Evolutionary conservation across 2,888 invertebrate genomes (phyloP).

Genomic region (Phaonia tiefii): DNA sequence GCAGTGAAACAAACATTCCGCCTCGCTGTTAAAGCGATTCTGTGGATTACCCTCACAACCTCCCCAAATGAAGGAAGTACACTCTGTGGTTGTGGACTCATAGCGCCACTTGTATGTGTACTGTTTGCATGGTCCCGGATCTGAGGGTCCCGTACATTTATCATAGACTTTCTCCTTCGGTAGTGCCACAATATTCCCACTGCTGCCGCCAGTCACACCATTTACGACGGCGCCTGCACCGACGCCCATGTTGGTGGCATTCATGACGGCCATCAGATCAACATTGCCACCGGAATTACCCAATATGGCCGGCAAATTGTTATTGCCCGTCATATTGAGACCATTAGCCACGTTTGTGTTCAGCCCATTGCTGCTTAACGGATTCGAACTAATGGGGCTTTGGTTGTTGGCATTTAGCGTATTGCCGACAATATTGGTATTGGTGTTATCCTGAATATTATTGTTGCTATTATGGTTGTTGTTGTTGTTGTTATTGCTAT

Average conservation of each 20-base stretch:
- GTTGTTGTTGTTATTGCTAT: slow-evolving; percentile 44
- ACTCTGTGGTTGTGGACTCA: slow-evolving; percentile 83
- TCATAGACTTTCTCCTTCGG: slow-evolving; percentile 79
- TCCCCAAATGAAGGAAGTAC: slow-evolving; percentile 85
- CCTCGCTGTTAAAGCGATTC: slow-evolving; percentile 86
- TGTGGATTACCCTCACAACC: slow-evolving; percentile 86
- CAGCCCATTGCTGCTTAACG: slow-evolving; percentile 35
- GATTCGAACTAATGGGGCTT: slow-evolving; percentile 40
- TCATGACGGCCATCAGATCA: slow-evolving; percentile 52
- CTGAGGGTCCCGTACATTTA: slow-evolving; percentile 80
- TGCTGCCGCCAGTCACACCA: slow-evolving; percentile 35
- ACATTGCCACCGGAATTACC: slow-evolving; percentile 14
- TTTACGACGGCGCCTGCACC: slow-evolving; percentile 23
- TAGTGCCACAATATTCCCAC: slow-evolving; percentile 69
- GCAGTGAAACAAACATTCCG: slow-evolving; percentile 85
- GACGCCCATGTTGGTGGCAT: slow-evolving; percentile 31
- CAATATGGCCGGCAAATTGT: slow-evolving; percentile 43
- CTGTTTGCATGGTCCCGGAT: slow-evolving; percentile 84
- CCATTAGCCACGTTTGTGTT: slow-evolving; percentile 56
- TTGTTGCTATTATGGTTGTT: slow-evolving; percentile 56
- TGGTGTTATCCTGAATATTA: slow-evolving; percentile 54
- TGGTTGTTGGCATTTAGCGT: slow-evolving; percentile 57
- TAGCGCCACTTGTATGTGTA: slow-evolving; percentile 86
- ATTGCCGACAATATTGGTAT: slow-evolving; percentile 59
- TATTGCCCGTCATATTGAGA: slow-evolving; percentile 42